Evolutionary conservation across 2,888 invertebrate species (phyloP).

Genomic region (Xanthorhoe spadicearia): DNA sequence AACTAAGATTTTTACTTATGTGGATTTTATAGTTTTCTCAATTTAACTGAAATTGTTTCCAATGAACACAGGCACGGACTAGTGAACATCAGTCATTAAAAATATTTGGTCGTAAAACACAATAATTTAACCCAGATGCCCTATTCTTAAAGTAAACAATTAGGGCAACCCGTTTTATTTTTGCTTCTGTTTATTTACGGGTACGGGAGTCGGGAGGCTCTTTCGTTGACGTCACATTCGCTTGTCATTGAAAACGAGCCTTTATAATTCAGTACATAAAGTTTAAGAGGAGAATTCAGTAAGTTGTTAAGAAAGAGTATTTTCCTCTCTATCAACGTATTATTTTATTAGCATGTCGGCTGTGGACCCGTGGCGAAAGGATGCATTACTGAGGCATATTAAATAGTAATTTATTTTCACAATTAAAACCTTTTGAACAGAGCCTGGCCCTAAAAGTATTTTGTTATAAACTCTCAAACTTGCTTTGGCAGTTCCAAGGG

Average conservation of each 20-base stretch:
- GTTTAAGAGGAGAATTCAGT: conserved; percentile 23
- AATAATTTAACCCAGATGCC: conserved; percentile 42
- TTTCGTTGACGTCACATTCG: conserved; percentile 48
- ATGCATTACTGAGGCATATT: conserved; percentile 16
- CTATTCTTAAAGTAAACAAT: conserved; percentile 58
- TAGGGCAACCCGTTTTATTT: conserved; percentile 61
- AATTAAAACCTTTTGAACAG: conserved; percentile 5
- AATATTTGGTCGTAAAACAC: conserved; percentile 24
- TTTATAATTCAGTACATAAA: conserved; percentile 35
- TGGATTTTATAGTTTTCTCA: neutral
- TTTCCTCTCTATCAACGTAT: conserved; percentile 21
- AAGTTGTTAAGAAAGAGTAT: conserved; percentile 29
- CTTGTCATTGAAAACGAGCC: conserved; percentile 39
- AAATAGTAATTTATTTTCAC: conserved; percentile 11
- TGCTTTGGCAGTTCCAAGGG: neutral
- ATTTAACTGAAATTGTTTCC: neutral
- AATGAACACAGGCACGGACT: neutral
- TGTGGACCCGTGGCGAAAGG: conserved; percentile 23
- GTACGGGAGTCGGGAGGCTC: conserved; percentile 46
- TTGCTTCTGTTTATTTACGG: conserved; percentile 56
- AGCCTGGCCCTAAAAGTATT: conserved; percentile 3
- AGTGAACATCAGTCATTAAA: neutral
- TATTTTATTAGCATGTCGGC: conserved; percentile 27
- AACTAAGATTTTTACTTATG: neutral
- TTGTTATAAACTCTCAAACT: conserved; percentile 13